Percentiles rank a stretch among this genome's conserved stretches.
These are phyloP conservation scores for Panthera uncia DNA, from an alignment of 2,113 vertebrate genomes.

Conservation along the genomic window DNA sequence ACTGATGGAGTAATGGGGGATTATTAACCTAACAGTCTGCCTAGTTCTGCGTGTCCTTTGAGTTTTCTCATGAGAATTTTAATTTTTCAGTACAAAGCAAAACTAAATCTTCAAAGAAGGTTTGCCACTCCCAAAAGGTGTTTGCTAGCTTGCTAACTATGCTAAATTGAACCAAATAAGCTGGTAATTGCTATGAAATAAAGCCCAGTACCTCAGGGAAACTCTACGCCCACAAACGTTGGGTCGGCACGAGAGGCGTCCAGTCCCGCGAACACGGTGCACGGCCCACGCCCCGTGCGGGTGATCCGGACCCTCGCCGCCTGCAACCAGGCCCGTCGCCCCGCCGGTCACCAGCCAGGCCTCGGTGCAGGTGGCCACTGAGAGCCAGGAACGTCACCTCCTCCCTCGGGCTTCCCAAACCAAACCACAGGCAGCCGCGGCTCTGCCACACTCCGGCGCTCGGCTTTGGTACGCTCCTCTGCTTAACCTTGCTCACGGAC, in stretches of 20 bases:
- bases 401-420: not conserved
- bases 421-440: accelerated
- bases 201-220: not conserved
- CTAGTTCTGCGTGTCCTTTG: constrained; percentile 21
- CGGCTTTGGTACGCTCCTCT: not conserved
- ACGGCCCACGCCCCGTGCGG: accelerated
- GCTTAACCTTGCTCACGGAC: not conserved
- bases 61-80: constrained; percentile 41
- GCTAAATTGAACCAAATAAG: not conserved
- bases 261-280: not conserved
- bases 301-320: not conserved
- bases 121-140: not conserved
- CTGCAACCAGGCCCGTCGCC: no score
- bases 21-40: not conserved
- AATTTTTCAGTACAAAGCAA: constrained; percentile 55
- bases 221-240: not conserved
- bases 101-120: constrained; percentile 6
- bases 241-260: not conserved
- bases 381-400: accelerated
- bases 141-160: constrained; percentile 3
- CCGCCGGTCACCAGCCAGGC: not conserved
- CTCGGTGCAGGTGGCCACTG: accelerated
- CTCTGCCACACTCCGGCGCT: accelerated
- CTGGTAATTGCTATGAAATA: constrained; percentile 14
- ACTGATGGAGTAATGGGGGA: not conserved